Evolutionary conservation across 2,888 invertebrate genomes (phyloP).

Genomic region (Cylloceria caligata): DNA sequence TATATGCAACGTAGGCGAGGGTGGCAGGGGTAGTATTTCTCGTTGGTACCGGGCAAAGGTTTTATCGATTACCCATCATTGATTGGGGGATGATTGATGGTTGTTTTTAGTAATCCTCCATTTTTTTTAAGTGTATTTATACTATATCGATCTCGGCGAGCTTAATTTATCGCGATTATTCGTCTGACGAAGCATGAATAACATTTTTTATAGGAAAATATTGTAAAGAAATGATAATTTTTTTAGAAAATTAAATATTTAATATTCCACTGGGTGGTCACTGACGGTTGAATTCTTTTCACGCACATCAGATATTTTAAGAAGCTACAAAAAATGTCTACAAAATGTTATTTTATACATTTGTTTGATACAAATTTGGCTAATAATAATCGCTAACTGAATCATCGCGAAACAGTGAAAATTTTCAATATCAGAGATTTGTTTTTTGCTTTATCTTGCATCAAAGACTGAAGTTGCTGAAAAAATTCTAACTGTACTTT

Average conservation of each 20-base stretch:
- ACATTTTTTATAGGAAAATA: not conserved
- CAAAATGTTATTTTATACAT: no score
- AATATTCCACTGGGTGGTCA: no score
- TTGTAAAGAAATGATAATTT: not conserved
- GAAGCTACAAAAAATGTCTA: no score
- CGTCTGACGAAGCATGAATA: not conserved
- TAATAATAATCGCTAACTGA: no score
- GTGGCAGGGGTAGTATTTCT: conserved; percentile 6
- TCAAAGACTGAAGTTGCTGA: not conserved
- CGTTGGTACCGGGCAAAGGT: conserved; percentile 48
- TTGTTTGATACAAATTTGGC: no score
- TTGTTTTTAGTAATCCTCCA: conserved; percentile 38
- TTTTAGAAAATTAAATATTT: not conserved
- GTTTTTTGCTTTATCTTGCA: not conserved
- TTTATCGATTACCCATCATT: conserved; percentile 76
- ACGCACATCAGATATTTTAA: no score
- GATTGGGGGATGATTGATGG: conserved; percentile 78
- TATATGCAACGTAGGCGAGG: not conserved
- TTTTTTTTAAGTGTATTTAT: conserved; percentile 19
- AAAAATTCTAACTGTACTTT: not conserved
- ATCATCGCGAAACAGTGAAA: no score
- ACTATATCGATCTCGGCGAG: not conserved
- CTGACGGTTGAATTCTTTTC: no score
- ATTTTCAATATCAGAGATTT: not conserved
- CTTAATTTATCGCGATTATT: conserved; percentile 27